Conservation (phyloP, 1,140 invertebrate genomes). For the Meloidogyne chitwoodi region DNA sequence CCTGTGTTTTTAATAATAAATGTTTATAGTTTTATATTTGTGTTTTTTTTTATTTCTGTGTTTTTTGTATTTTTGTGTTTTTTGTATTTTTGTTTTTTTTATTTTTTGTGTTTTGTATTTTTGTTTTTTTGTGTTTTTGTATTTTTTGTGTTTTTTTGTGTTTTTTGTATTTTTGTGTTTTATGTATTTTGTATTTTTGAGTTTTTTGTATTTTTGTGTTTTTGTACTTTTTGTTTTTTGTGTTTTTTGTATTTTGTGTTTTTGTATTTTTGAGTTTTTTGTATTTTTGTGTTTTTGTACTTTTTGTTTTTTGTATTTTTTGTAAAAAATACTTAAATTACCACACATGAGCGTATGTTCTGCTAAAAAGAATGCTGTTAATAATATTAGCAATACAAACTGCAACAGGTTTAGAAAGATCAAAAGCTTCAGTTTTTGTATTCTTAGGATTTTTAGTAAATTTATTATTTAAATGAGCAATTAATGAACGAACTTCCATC, state of each 20-base stretch:
- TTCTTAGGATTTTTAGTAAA: not conserved
- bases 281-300: not conserved
- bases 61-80: too few relatives aligned
- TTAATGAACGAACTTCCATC: not conserved
- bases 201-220: not conserved
- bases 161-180: not conserved
- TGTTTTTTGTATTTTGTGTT: not conserved
- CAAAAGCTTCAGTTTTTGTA: slow-evolving; percentile 3
- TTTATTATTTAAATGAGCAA: slow-evolving; percentile 1
- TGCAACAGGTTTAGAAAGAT: slow-evolving; percentile 34
- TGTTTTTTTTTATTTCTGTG: too few relatives aligned
- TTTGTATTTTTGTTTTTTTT: too few relatives aligned
- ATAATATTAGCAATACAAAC: slow-evolving; percentile 59
- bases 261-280: not conserved
- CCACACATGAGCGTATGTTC: slow-evolving; percentile 50
- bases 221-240: too few relatives aligned
- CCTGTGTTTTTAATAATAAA: slow-evolving; percentile 27
- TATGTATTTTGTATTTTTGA: not conserved
- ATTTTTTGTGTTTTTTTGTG: not conserved
- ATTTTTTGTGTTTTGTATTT: too few relatives aligned
- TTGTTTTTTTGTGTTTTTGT: too few relatives aligned
- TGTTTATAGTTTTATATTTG: too few relatives aligned
- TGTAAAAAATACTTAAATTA: not conserved
- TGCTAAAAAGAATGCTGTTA: slow-evolving; percentile 55
- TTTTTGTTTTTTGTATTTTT: not conserved